Conservation (phyloP, 2,113 vertebrate species). For the Andinoacara biseriatus region DNA sequence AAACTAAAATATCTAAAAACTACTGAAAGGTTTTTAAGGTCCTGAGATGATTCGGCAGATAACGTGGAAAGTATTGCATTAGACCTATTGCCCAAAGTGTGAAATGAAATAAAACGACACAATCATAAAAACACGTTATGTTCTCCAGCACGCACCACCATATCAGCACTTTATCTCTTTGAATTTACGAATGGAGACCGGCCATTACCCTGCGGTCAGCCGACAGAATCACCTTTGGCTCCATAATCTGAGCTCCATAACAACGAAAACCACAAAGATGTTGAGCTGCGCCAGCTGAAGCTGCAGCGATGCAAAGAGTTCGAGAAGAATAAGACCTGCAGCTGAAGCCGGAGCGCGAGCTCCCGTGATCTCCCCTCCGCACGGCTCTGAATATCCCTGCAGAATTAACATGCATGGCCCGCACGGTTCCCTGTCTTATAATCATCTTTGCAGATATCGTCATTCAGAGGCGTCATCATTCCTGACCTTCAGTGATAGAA, state of each 20-base stretch:
- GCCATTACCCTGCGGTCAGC: conserved; percentile 25
- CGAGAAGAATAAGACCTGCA: not conserved
- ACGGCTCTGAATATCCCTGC: not conserved
- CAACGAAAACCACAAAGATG: conserved; percentile 25
- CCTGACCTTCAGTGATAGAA: conserved; percentile 46
- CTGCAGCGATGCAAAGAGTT: conserved; percentile 5
- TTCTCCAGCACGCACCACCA: not conserved
- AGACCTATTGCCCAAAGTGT: not conserved
- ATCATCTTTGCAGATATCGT: conserved; percentile 49
- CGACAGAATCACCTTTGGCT: conserved; percentile 26
- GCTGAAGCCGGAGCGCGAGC: not conserved
- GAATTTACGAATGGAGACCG: conserved; percentile 2
- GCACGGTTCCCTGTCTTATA: conserved; percentile 19
- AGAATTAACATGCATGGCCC: conserved; percentile 21
- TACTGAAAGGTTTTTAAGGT: not conserved
- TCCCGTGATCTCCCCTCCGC: not conserved
- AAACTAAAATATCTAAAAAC: not conserved
- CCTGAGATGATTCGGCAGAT: not conserved
- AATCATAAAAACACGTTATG: not conserved
- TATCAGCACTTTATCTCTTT: not conserved
- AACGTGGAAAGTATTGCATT: conserved; percentile 3
- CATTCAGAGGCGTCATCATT: conserved; percentile 31
- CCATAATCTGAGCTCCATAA: not conserved
- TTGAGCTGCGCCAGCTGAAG: not conserved
- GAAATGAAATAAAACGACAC: conserved; percentile 6